These are phyloP conservation scores for Exephanes ischioxanthus DNA, from an alignment of 2,888 invertebrate genomes.

Conservation along the genomic window DNA sequence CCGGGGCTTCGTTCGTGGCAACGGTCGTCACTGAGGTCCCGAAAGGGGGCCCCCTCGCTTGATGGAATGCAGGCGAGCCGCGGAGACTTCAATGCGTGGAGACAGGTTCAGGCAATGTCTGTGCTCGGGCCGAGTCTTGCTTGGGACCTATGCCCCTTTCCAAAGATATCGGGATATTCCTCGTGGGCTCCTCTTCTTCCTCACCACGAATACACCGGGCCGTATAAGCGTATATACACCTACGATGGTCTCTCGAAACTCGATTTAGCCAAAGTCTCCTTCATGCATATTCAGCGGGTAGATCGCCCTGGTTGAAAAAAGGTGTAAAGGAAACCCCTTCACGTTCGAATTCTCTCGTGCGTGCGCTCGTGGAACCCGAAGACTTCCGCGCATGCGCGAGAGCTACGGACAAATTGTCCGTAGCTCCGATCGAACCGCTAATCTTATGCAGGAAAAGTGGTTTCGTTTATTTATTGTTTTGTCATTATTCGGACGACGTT, in stretches of 20 bases:
- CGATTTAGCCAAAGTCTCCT: constrained; percentile 35
- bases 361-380: not conserved
- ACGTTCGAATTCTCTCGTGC: not conserved
- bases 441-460: too few species aligned
- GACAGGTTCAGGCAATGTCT: constrained; percentile 84
- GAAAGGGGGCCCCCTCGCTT: constrained; percentile 75
- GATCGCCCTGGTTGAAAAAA: constrained; percentile 14
- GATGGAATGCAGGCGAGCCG: constrained; percentile 83
- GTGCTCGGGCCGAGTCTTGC: constrained; percentile 55
- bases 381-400: too few species aligned
- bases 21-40: constrained; percentile 73
- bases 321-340: not conserved
- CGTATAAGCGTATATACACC: too few species aligned
- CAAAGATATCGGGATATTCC: constrained; percentile 82
- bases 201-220: not conserved
- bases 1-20: constrained; percentile 72
- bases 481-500: too few species aligned
- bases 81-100: constrained; percentile 83
- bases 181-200: constrained; percentile 12
- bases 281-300: constrained; percentile 45
- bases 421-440: too few species aligned
- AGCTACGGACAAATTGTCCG: too few species aligned
- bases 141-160: constrained; percentile 83
- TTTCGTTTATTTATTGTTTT: too few species aligned
- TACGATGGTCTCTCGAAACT: constrained; percentile 8